Base-by-base conservation (phyloP, 2,113 vertebrate genomes). In the Hippocampus comes region DNA sequence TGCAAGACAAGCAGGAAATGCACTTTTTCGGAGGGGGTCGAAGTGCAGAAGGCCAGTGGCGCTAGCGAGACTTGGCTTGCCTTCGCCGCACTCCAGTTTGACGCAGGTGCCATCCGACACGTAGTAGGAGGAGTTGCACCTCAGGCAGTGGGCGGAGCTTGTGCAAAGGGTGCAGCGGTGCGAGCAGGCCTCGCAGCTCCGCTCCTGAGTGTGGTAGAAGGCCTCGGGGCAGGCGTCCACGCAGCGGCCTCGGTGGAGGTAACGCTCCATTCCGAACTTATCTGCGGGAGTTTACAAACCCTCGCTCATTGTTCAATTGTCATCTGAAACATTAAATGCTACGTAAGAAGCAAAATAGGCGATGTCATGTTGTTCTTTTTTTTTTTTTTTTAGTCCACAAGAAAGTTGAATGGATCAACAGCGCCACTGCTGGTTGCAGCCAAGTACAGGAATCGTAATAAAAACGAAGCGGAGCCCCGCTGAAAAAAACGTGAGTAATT, bases 161-260 rank as follows among this genome's bases (percentile, higher is more conserved):
- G 84, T 89, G 81, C 97, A 99, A 25, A 93, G 80, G 14, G 79
- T 89, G 56, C 97, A 99, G 81, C 93, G 88, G 12, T 78, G 79
- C 0, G 90, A 86, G 77, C 97, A 99, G 0, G 88, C 79, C 56
- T 88, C 55, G 9, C 97, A 99, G 70, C 61, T 82, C 14, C 78
- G 86, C 57, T 85, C 78, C 0, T 73, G 41, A 3, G 84, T 73
- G 56, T 91, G 91, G 75, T 91, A 92, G 81, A 94, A 91, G 34
- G 91, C 89, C 9, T 77, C 74, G 0, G 95, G 95, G 67, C 96
- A 98, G 67, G 66, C 78, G 20, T 93, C 91, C 77, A 90, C 78
- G 86, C 96, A 99, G 38, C 91, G 83, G 10, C 93, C 92, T 15
- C 48, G 10, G 9, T 92, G 81, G 2, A 97, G 82, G 85, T 95